Evolutionary conservation across 2,888 invertebrate genomes (phyloP).

Genomic region (Theodoxus fluviatilis): DNA sequence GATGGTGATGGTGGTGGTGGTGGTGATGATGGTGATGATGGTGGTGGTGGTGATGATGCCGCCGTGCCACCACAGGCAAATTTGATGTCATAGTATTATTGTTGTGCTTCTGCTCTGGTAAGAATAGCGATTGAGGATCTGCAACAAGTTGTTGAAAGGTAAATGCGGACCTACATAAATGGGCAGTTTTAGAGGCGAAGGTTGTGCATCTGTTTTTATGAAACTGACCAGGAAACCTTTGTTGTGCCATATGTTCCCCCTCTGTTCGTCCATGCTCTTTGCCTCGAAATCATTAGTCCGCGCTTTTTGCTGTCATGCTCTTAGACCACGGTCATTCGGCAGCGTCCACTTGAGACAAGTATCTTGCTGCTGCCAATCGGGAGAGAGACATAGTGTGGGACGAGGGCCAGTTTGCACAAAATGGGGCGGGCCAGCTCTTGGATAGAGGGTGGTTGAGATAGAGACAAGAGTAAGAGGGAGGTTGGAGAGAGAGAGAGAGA

Average conservation of each 20-base stretch:
- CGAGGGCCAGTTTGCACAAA: neutral
- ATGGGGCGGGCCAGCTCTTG: neutral
- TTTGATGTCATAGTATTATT: neutral
- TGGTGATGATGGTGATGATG: neutral
- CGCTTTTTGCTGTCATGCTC: no score
- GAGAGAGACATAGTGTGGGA: no score
- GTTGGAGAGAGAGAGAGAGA: neutral
- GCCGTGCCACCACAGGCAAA: neutral
- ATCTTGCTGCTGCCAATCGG: neutral
- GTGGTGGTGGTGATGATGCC: slow-evolving; percentile 2
- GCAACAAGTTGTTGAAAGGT: neutral
- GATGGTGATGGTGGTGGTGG: neutral
- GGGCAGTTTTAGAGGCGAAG: no score
- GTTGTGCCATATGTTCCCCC: no score
- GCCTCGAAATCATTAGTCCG: no score
- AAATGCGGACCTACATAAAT: no score
- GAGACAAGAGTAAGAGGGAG: neutral
- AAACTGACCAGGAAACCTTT: no score
- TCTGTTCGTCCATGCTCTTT: no score
- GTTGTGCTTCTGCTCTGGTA: neutral
- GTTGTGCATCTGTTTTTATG: no score
- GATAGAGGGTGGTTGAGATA: neutral
- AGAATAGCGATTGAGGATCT: neutral
- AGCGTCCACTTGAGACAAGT: neutral
- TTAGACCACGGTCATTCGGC: neutral